Percentiles rank a stretch among this genome's conserved stretches.
phyloP scores from a whole-genome alignment of 2,797 vertebrate genomes.

The Potorous gilbertii region DNA sequence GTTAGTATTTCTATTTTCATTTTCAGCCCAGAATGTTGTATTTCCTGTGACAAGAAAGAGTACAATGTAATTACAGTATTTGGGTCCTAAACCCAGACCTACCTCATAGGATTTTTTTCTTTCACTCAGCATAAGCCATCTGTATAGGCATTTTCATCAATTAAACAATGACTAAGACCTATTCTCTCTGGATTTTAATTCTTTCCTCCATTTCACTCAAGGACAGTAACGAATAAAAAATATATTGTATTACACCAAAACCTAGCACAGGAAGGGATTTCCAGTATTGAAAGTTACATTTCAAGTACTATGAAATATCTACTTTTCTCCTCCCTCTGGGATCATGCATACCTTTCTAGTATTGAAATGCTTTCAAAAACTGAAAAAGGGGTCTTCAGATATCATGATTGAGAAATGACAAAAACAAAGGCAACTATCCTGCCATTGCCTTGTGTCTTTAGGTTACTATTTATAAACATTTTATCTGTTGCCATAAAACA shows the following conservation, averaged over 20 bases:
- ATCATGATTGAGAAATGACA: constrained; percentile 61
- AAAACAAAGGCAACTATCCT: constrained; percentile 70
- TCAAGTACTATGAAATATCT: neutral
- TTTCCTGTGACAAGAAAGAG: constrained; percentile 63
- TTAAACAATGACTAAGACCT: constrained; percentile 53
- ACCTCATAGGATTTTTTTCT: constrained; percentile 30
- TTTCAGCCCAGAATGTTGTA: constrained; percentile 70
- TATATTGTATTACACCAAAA: constrained; percentile 31
- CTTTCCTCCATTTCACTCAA: constrained; percentile 7
- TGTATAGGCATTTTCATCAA: constrained; percentile 55
- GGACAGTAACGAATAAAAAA: constrained; percentile 47
- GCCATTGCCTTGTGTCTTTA: constrained; percentile 77
- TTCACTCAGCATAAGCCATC: constrained; percentile 59
- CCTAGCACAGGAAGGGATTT: constrained; percentile 46
- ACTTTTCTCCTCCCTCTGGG: neutral
- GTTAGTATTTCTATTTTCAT: constrained; percentile 67
- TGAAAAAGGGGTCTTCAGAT: constrained; percentile 38
- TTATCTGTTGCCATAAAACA: constrained; percentile 81
- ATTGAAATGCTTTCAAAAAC: constrained; percentile 54
- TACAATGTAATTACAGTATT: constrained; percentile 74
- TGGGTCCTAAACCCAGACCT: constrained; percentile 49
- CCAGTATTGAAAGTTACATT: constrained; percentile 26
- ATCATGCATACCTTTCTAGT: neutral
- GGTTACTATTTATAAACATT: constrained; percentile 82
- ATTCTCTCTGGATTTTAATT: constrained; percentile 44